Base-by-base conservation (phyloP, 2,113 vertebrate genomes). In the Desmodus rotundus region DNA sequence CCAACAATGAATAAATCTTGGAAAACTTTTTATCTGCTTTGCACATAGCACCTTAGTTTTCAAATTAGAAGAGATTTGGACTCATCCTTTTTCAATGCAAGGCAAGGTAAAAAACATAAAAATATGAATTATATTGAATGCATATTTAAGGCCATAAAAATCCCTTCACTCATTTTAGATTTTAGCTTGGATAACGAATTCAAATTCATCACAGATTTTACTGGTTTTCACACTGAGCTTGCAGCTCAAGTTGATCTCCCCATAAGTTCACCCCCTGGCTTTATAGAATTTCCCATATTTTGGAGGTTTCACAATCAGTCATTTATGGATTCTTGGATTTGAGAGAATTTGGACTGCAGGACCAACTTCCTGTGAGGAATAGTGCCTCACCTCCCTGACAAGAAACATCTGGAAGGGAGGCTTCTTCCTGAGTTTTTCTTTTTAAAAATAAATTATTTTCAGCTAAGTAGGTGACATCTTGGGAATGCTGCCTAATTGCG, bases 291-390 rank as follows among this genome's bases (percentile, higher is more conserved):
- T 92, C 92, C 54, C 7, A 0, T 43, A 70, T 89, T 92, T 95
- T n/a, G 80, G 74, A 72, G 65, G 88, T 91, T 86, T 95, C 41
- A 78, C 67, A 63, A 22, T 52, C 47, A 76, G 80, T 97, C 85
- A 93, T 95, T 88, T 95, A 77, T 13, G 38, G 95, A 91, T 92
- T 87, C 90, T 90, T 88, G 58, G 52, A 82, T 41, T 87, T 36
- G 41, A 52, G 50, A 97, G 77, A 84, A 91, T 74, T 81, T 91
- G 80, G 87, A 80, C 24, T 22, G 36, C 1, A 33, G 31, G 8
- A 52, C 72, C 38, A 12, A 45, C 50, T 87, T 86, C 36, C 89
- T 38, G 41, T 84, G 12, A 76, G 28, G 56, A 65, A 38, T 5
- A 63, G 12, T 78, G 67, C 26, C 63, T 68, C 9, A 28, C 19